Conservation (phyloP, 2,113 vertebrate genomes). For the Sigmodon hispidus region DNA sequence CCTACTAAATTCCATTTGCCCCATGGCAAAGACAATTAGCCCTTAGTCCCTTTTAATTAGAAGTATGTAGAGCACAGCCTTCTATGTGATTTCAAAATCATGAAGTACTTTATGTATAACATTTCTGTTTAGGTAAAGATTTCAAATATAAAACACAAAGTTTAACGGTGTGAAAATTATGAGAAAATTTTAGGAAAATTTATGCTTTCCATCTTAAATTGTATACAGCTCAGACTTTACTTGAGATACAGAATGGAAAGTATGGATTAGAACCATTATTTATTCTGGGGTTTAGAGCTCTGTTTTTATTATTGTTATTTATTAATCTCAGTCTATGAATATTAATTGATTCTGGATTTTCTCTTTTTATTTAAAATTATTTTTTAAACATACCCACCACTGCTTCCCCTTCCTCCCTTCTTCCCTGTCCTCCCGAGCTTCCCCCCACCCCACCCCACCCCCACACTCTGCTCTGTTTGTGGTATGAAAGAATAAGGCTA, state of each 20-base stretch:
- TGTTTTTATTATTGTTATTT: too few species aligned
- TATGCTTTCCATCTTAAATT: background rate
- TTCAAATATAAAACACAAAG: background rate
- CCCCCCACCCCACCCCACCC: too few species aligned
- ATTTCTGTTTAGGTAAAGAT: background rate
- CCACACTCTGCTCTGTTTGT: too few species aligned
- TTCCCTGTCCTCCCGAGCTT: too few species aligned
- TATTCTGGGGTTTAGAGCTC: too few species aligned
- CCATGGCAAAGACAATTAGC: background rate
- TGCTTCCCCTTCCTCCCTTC: too few species aligned
- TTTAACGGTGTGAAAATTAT: background rate
- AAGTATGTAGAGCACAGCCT: background rate
- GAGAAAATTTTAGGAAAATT: background rate
- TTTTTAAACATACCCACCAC: too few species aligned
- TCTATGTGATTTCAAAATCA: background rate
- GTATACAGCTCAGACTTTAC: rapidly evolving
- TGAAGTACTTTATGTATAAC: background rate
- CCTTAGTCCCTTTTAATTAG: background rate
- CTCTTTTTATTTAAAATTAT: too few species aligned
- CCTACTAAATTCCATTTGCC: background rate
- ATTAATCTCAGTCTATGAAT: too few species aligned
- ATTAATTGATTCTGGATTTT: too few species aligned
- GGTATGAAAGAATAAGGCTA: too few species aligned
- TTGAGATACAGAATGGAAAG: background rate
- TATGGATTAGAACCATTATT: background rate